Evolutionary conservation across 2,797 vertebrate species (phyloP).

Genomic region (Orestias chungarensis): DNA sequence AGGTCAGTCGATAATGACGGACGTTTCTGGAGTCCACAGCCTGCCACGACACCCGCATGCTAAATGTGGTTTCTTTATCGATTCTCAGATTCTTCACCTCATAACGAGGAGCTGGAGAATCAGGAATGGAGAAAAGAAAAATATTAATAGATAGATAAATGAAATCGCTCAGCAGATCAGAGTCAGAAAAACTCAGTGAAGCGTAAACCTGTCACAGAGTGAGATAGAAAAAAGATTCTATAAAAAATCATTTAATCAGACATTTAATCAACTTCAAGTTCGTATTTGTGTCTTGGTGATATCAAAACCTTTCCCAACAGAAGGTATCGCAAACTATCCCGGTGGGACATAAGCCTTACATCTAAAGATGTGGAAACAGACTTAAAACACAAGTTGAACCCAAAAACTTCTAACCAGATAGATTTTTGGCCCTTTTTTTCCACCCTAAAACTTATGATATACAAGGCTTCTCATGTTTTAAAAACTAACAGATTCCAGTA

Average conservation of each 20-base stretch:
- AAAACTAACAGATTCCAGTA: neutral
- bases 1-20: constrained; percentile 87
- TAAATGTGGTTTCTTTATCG: constrained; percentile 89
- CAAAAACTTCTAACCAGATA: neutral
- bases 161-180: neutral
- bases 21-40: constrained; percentile 76
- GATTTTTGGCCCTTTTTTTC: neutral
- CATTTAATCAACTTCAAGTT: constrained; percentile 36
- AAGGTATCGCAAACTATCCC: neutral
- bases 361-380: neutral
- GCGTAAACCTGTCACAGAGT: neutral
- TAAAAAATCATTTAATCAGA: neutral
- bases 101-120: constrained; percentile 79
- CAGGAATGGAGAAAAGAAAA: neutral
- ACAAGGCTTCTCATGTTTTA: neutral
- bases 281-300: neutral
- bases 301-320: neutral
- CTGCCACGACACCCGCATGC: constrained; percentile 88
- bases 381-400: neutral
- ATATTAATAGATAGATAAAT: neutral
- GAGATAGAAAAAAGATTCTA: neutral
- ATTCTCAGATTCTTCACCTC: constrained; percentile 86
- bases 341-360: neutral
- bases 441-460: neutral
- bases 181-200: constrained; percentile 5